A percentile compares a stretch with the other conserved stretches of the same genome.
Conservation (phyloP, 2,888 invertebrate genomes). For the Eupelmus urozonus region DNA sequence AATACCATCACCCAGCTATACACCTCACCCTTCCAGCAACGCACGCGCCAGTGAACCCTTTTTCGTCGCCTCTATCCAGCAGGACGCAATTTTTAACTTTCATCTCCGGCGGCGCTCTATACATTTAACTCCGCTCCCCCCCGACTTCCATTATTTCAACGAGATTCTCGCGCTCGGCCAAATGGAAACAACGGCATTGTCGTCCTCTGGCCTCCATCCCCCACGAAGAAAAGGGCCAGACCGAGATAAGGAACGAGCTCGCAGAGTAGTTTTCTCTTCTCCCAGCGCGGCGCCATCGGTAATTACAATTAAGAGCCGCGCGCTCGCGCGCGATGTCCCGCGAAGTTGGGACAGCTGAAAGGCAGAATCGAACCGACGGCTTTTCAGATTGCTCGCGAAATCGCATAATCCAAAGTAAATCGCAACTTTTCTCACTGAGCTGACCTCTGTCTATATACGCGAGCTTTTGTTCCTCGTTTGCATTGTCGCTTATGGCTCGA, state of each 20-base stretch:
- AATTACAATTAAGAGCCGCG: constrained; percentile 49
- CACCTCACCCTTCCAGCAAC: too few relatives aligned
- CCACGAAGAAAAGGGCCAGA: not conserved
- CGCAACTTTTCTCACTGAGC: constrained; percentile 5
- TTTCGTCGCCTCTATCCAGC: too few relatives aligned
- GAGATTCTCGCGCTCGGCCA: constrained; percentile 15
- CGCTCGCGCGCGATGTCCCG: constrained; percentile 1
- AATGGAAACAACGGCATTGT: constrained; percentile 44
- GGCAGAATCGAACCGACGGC: constrained; percentile 36
- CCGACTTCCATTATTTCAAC: constrained; percentile 48
- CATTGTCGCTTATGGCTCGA: not conserved
- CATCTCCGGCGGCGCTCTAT: not conserved
- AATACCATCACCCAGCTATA: too few relatives aligned
- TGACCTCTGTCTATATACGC: not conserved
- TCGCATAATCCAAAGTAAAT: constrained; percentile 49
- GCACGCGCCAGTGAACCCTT: not conserved
- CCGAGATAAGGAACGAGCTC: too few relatives aligned
- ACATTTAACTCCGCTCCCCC: too few relatives aligned
- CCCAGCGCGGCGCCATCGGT: constrained; percentile 28
- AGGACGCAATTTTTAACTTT: too few relatives aligned
- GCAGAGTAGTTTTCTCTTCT: too few relatives aligned
- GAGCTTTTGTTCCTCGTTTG: not conserved
- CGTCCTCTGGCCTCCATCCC: not conserved
- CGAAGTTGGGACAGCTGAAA: constrained; percentile 15
- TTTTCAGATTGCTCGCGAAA: constrained; percentile 41